Evolutionary conservation across 2,888 invertebrate species (phyloP), one percentile per base, ranked within the genome.

Genomic region (Opisthograptis luteolata): DNA sequence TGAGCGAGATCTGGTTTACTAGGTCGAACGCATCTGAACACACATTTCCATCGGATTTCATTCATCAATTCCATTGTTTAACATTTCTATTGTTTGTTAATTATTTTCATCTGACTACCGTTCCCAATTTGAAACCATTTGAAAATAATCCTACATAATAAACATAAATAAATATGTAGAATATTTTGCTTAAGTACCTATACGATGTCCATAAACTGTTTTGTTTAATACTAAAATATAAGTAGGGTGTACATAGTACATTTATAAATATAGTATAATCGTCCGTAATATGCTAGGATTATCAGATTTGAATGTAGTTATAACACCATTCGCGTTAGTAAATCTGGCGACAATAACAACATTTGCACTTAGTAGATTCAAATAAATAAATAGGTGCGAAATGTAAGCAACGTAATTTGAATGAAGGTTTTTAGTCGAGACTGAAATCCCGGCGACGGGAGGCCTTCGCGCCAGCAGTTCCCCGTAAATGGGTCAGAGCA

Each of bases 401-500:
- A 62, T 55, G 59, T 62, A 55, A 62, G 57, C 59, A 55, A 41
- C 55, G 59, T 53, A 59, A 62, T 55, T 59, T 62, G 55, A 59
- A 55, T 48, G 59, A 57, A 62, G 53, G 59, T 62, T 62, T 59
- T 57, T 58, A 58, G 60, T 39, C 52, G 56, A 55, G 57, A 55
- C 54, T 62, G 47, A 56, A 60, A 60, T 57, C 62, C 62, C 62
- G 58, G 59, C 62, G 56, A 58, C 66, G 68, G 70, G 68, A 66
- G 71, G 76, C 73, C 75, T 79, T 73, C 74, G 74, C 74, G 74
- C 75, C 79, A 73, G 80, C 79, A 73, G 80, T 75, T 81, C 73
- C 64, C 76, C 70, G 84, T 81, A 88, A 87, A 84, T 88, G 85
- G 88, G 88, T 88, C 88, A 88, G 84, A 84, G 83, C 88, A 88